Evolutionary conservation across 1,140 invertebrate species (phyloP).

Genomic region (Spodoptera frugiperda): DNA sequence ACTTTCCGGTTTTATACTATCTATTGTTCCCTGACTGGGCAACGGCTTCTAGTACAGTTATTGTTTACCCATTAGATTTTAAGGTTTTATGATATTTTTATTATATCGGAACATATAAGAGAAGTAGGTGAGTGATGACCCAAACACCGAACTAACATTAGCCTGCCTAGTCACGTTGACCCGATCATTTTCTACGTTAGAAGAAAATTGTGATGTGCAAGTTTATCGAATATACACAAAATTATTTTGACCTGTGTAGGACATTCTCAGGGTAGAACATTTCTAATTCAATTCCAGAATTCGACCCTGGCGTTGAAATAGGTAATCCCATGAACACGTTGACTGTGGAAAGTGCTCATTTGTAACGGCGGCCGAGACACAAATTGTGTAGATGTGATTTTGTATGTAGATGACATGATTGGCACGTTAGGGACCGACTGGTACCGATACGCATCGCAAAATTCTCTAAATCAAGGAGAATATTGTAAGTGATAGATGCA

Average conservation of each 20-base stretch:
- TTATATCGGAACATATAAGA: constrained; percentile 26
- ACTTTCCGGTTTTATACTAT: not conserved
- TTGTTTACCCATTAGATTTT: constrained; percentile 6
- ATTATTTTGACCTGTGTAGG: not conserved
- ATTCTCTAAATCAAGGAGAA: no score
- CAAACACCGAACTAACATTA: not conserved
- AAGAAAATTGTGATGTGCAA: no score
- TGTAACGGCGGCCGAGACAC: not conserved
- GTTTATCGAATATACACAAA: no score
- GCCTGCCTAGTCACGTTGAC: no score
- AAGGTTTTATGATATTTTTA: not conserved
- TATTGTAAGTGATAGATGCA: not conserved
- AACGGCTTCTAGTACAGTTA: constrained; percentile 24
- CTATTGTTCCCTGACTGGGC: constrained; percentile 1
- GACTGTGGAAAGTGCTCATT: constrained; percentile 23
- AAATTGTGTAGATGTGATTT: not conserved
- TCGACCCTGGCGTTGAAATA: constrained; percentile 11
- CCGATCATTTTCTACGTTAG: no score
- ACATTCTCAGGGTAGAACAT: not conserved
- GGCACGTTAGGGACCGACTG: not conserved
- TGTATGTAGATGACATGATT: not conserved
- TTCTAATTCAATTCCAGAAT: constrained; percentile 23
- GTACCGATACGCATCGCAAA: not conserved
- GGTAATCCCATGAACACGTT: constrained; percentile 19
- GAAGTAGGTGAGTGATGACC: not conserved